Percentiles rank a stretch among this genome's conserved stretches.
phyloP scores from a whole-genome alignment of 2,888 invertebrate genomes.

The Rhagophthalmus giganteus region DNA sequence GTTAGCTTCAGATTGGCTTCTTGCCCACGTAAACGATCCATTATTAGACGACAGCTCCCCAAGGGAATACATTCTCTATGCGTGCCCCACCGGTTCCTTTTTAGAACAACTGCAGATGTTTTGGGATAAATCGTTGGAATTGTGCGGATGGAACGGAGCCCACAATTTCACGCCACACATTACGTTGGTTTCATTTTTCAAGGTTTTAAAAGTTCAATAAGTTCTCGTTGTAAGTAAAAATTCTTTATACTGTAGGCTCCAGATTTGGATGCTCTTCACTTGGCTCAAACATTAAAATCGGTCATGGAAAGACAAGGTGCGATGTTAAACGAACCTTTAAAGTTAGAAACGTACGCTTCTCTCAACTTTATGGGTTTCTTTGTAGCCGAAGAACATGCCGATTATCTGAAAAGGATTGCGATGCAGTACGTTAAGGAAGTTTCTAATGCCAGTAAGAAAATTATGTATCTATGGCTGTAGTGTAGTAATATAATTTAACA shows the following conservation, averaged over 20 bases:
- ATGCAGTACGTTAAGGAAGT: constrained; percentile 81
- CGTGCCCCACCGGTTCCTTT: constrained; percentile 79
- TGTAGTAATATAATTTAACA: constrained; percentile 18
- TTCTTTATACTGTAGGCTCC: constrained; percentile 64
- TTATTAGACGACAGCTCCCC: constrained; percentile 75
- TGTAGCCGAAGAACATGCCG: constrained; percentile 79
- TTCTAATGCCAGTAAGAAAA: constrained; percentile 68
- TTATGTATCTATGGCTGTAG: constrained; percentile 15
- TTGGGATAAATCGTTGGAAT: constrained; percentile 74
- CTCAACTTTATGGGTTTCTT: constrained; percentile 91
- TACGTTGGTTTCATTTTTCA: constrained; percentile 86
- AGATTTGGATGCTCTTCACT: constrained; percentile 70
- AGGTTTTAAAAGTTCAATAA: constrained; percentile 59
- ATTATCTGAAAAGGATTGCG: constrained; percentile 77
- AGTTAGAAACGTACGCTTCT: constrained; percentile 81
- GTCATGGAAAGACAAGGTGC: constrained; percentile 73
- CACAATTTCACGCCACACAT: constrained; percentile 90
- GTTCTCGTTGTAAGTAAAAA: not conserved
- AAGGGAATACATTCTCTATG: constrained; percentile 85
- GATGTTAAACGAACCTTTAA: constrained; percentile 66
- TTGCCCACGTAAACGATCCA: constrained; percentile 86
- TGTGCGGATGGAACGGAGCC: constrained; percentile 86
- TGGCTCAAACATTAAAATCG: constrained; percentile 72
- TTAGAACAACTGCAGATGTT: constrained; percentile 73
- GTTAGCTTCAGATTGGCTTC: constrained; percentile 86